phyloP scores from a whole-genome alignment of 2,113 vertebrate genomes.

The Callospermophilus lateralis region DNA sequence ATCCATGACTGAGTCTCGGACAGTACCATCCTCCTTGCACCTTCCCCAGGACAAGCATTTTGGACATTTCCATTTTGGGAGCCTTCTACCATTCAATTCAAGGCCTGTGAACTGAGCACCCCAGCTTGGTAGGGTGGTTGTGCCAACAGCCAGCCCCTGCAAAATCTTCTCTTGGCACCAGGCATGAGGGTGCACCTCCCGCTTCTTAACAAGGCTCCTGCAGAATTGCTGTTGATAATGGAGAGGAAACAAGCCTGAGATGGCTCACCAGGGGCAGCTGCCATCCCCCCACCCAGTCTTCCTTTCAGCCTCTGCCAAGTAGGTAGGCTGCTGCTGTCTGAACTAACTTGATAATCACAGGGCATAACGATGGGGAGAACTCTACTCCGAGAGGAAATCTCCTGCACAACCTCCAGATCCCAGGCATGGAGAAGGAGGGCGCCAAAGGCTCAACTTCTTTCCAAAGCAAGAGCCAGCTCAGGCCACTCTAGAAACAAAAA shows the following conservation, averaged over 20 bases:
- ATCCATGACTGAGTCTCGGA: neutral
- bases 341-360: conserved; percentile 19
- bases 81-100: too few relatives aligned
- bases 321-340: neutral
- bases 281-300: neutral
- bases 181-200: neutral
- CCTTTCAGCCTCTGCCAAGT: neutral
- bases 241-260: neutral
- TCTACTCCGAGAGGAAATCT: neutral
- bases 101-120: neutral
- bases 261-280: neutral
- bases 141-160: rapidly evolving
- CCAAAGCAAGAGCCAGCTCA: neutral
- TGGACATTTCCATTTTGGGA: neutral
- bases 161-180: neutral
- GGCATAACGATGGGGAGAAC: neutral
- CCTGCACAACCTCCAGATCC: neutral
- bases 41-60: neutral
- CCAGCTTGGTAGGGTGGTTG: neutral
- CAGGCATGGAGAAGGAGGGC: neutral
- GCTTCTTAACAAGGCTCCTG: neutral
- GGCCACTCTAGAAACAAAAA: neutral
- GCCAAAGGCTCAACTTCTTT: neutral
- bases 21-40: neutral
- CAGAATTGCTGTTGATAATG: neutral